These are phyloP conservation scores for Pseudopodoces humilis DNA, from an alignment of 2,113 vertebrate genomes.

Conservation along the genomic window DNA sequence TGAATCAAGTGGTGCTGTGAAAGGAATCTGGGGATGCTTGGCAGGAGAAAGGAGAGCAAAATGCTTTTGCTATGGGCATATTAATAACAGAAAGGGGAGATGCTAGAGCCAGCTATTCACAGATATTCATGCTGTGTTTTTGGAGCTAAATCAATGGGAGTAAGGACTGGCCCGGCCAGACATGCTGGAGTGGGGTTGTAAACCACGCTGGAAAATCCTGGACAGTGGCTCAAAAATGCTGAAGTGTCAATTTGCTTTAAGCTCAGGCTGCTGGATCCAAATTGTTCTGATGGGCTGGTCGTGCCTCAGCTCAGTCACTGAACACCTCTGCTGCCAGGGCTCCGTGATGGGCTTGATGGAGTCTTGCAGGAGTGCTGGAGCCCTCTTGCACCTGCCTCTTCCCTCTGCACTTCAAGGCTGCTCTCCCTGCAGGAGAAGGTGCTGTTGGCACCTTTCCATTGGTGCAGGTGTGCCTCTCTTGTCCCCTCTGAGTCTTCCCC, in stretches of 20 bases:
- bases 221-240: neutral
- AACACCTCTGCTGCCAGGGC: neutral
- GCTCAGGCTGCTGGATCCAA: neutral
- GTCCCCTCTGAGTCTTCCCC: neutral
- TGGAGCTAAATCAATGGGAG: neutral
- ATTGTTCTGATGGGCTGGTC: neutral
- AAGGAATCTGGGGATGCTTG: neutral
- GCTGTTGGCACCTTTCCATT: neutral
- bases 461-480: neutral
- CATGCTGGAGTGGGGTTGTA: neutral
- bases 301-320: neutral
- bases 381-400: neutral
- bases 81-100: neutral
- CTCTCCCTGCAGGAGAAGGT: neutral
- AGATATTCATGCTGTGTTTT: accelerated
- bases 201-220: neutral
- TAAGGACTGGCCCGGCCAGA: neutral
- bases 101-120: neutral
- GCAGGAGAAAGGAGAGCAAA: neutral
- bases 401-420: neutral
- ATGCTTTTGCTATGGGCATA: neutral
- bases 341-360: neutral
- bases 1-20: neutral
- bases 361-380: neutral
- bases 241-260: neutral